Evolutionary conservation across 2,797 vertebrate genomes (phyloP).

Genomic region (Acrossocheilus fasciatus): DNA sequence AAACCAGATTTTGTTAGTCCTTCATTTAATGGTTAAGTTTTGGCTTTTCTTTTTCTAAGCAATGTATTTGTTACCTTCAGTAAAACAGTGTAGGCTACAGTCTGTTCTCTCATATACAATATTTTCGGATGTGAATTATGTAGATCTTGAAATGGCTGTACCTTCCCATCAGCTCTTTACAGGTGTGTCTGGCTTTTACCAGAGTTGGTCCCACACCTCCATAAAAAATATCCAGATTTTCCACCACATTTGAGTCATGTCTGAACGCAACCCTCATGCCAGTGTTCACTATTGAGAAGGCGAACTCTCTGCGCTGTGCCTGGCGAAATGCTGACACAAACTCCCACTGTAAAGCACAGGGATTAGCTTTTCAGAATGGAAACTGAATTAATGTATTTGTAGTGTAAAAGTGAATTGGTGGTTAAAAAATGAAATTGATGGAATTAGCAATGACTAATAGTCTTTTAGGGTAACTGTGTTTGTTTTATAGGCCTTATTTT

Average conservation of each 20-base stretch:
- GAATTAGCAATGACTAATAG: not conserved
- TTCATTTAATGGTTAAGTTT: not conserved
- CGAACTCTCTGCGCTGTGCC: constrained; percentile 79
- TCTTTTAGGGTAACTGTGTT: not conserved
- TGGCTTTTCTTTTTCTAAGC: not conserved
- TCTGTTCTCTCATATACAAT: not conserved
- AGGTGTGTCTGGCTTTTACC: constrained; percentile 66
- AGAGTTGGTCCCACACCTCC: constrained; percentile 74
- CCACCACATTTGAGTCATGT: constrained; percentile 70
- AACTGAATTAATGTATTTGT: not conserved
- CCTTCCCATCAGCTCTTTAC: constrained; percentile 73
- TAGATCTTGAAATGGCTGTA: constrained; percentile 44
- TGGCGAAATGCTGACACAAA: constrained; percentile 80
- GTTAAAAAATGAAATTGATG: not conserved
- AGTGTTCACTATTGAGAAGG: constrained; percentile 75
- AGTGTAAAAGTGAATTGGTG: not conserved
- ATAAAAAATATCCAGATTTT: constrained; percentile 77
- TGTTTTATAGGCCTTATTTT: constrained; percentile 1
- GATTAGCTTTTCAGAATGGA: constrained; percentile 3
- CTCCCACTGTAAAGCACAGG: constrained; percentile 73
- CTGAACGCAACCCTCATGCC: constrained; percentile 80
- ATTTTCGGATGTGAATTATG: not conserved
- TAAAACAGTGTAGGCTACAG: not conserved
- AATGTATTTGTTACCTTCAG: not conserved
- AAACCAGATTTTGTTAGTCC: not conserved